Evolutionary conservation across 2,113 vertebrate species (phyloP).

Genomic region (Pterophyllum scalare): DNA sequence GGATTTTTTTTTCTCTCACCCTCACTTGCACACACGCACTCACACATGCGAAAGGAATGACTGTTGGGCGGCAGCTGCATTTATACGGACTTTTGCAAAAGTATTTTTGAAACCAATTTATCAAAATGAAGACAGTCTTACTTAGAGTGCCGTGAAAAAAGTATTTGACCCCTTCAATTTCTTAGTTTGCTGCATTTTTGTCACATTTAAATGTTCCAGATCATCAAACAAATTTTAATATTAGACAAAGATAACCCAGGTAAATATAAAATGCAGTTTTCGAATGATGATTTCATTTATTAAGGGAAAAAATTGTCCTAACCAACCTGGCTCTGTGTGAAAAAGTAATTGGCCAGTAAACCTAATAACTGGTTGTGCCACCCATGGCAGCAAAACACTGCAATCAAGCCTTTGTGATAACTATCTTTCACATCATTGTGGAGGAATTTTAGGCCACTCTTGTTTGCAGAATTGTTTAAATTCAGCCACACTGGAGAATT

Average conservation of each 20-base stretch:
- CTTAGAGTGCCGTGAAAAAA: neutral
- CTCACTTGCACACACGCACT: neutral
- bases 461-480: neutral
- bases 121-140: neutral
- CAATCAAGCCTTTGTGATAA: neutral
- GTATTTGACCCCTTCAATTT: neutral
- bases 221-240: neutral
- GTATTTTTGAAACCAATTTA: neutral
- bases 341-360: too few relatives aligned
- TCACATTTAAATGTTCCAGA: neutral
- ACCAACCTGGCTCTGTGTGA: too few relatives aligned
- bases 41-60: slow-evolving; percentile 7
- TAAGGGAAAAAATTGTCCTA: too few relatives aligned
- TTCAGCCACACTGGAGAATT: neutral
- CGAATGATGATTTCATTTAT: neutral
- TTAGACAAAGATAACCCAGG: neutral
- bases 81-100: slow-evolving; percentile 9
- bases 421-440: neutral
- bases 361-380: neutral
- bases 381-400: neutral
- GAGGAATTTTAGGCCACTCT: neutral
- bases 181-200: neutral
- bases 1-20: slow-evolving; percentile 16
- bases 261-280: neutral
- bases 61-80: neutral